Conservation (phyloP, 2,113 vertebrate genomes). For the Leptosomus discolor region DNA sequence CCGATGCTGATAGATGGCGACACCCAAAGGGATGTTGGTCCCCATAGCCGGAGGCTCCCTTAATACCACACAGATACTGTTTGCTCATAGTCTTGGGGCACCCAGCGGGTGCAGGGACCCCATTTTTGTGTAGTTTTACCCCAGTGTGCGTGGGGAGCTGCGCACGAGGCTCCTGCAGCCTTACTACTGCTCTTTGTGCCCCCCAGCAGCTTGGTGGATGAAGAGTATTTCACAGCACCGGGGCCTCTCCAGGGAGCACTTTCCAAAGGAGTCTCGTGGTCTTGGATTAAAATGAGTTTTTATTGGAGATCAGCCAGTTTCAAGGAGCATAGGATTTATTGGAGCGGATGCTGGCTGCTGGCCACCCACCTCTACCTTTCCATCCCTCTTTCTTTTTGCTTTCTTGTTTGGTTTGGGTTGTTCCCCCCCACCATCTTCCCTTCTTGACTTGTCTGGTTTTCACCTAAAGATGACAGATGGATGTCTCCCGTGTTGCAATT, state of each 20-base stretch:
- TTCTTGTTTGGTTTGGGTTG: neutral
- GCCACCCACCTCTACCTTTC: conserved; percentile 37
- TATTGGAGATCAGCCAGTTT: conserved; percentile 67
- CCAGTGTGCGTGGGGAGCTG: fast-evolving
- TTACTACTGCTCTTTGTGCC: neutral
- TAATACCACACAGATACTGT: neutral
- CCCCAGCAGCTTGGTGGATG: neutral
- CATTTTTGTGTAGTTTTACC: fast-evolving
- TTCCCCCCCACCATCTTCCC: neutral
- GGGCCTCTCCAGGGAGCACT: conserved; percentile 56
- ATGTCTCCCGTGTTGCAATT: neutral
- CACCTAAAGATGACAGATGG: neutral
- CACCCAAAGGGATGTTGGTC: neutral
- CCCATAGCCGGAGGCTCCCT: fast-evolving
- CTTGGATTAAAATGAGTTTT: conserved; percentile 72
- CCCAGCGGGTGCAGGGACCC: neutral
- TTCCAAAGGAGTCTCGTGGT: conserved; percentile 44
- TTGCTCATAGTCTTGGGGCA: neutral
- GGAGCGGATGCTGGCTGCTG: conserved; percentile 44
- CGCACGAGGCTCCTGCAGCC: neutral
- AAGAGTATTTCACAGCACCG: neutral
- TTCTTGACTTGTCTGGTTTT: neutral
- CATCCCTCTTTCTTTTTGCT: neutral
- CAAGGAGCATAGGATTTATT: conserved; percentile 56
- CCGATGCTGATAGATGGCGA: fast-evolving